These are phyloP conservation scores for Strix aluco DNA, from an alignment of 2,113 vertebrate species.

Conservation along the genomic window DNA sequence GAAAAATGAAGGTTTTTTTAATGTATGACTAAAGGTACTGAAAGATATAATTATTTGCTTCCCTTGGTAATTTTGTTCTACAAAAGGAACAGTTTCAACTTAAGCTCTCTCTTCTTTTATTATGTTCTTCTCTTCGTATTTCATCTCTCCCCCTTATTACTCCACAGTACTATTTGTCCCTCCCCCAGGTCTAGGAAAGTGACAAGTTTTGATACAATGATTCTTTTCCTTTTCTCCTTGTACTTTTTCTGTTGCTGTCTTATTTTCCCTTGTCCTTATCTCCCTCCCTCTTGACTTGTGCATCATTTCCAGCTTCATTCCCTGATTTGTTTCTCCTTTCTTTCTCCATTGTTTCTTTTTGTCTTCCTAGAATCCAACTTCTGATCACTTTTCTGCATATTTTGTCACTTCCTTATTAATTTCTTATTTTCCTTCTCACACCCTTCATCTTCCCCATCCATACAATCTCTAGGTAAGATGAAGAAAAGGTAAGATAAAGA, in stretches of 20 bases:
- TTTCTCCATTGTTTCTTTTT: not conserved
- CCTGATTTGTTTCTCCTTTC: not conserved
- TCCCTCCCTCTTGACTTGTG: not conserved
- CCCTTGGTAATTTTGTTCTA: not conserved
- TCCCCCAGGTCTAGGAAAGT: not conserved
- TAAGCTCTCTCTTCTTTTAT: not conserved
- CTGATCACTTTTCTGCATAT: not conserved
- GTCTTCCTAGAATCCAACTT: not conserved
- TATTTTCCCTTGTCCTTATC: not conserved
- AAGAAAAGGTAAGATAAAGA: not conserved
- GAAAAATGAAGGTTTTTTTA: not conserved
- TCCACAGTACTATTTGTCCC: not conserved
- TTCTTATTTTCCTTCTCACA: not conserved
- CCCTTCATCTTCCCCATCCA: not conserved
- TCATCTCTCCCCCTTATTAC: not conserved
- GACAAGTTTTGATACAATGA: not conserved
- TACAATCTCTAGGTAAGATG: not conserved
- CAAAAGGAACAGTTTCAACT: not conserved
- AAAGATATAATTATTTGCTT: conserved; percentile 38
- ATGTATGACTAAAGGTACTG: not conserved
- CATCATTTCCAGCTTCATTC: not conserved
- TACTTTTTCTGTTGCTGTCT: not conserved
- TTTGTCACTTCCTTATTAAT: not conserved
- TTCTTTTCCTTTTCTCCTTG: not conserved
- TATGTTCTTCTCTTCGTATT: not conserved